Conservation (phyloP, 2,888 invertebrate species). For the Drosophila anceps region DNA sequence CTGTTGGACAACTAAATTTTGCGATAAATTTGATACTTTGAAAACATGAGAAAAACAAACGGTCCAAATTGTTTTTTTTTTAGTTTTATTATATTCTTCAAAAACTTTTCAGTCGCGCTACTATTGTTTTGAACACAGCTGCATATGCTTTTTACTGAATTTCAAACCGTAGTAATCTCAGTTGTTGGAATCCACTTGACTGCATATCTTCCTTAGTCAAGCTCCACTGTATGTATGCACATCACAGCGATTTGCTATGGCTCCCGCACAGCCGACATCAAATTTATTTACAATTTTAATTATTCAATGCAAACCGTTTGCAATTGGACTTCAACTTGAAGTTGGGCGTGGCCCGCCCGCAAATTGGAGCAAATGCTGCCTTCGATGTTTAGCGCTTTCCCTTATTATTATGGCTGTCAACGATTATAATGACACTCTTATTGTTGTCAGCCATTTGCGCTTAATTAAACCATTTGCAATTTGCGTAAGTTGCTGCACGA, state of each 20-base stretch:
- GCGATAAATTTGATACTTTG: no score
- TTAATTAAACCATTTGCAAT: constrained; percentile 80
- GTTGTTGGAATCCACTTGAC: background rate
- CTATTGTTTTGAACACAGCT: no score
- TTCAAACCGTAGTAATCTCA: no score
- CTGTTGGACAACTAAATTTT: no score
- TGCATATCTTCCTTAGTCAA: background rate
- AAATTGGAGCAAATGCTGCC: constrained; percentile 11
- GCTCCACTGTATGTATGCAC: background rate
- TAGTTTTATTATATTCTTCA: no score
- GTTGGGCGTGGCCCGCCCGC: constrained; percentile 53
- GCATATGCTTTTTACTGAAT: no score
- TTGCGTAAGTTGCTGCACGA: constrained; percentile 44
- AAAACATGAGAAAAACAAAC: no score
- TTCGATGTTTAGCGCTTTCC: constrained; percentile 19
- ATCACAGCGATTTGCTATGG: background rate
- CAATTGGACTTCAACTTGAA: constrained; percentile 32
- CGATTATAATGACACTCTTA: constrained; percentile 75
- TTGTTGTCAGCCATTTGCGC: constrained; percentile 74
- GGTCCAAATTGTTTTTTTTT: no score
- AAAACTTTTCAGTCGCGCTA: background rate
- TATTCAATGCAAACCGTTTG: constrained; percentile 42
- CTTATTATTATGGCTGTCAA: constrained; percentile 51
- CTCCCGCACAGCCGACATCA: constrained; percentile 16
- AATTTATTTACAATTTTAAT: constrained; percentile 65